phyloP scores from a whole-genome alignment of 1,140 invertebrate genomes.

The Akabosia matsudoensis region DNA sequence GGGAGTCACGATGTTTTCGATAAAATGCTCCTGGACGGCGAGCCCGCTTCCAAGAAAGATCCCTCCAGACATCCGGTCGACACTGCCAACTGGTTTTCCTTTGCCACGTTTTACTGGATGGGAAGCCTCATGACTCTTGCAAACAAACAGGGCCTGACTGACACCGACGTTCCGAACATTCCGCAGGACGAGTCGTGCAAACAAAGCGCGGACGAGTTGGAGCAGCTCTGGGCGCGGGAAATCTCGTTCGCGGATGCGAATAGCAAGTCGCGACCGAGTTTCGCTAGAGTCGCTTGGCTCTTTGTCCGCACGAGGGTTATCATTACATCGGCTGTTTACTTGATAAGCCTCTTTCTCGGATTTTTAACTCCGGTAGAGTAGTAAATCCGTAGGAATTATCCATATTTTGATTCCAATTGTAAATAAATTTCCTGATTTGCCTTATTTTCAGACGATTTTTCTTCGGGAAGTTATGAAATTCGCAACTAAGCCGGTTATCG shows the following conservation, averaged over 20 bases:
- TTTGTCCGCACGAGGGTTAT: conserved; percentile 60
- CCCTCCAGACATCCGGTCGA: conserved; percentile 52
- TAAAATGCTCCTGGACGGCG: not conserved
- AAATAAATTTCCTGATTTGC: not conserved
- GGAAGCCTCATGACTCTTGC: conserved; percentile 58
- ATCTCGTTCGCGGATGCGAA: not conserved
- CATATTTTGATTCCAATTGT: not conserved
- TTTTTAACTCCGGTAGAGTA: conserved; percentile 63
- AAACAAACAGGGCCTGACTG: conserved; percentile 54
- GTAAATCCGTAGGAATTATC: not conserved
- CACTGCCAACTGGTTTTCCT: conserved; percentile 57
- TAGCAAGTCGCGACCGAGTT: conserved; percentile 23
- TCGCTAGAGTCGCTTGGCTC: conserved; percentile 54
- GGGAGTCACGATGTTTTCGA: not conserved
- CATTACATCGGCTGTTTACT: conserved; percentile 56
- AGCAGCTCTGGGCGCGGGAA: conserved; percentile 48
- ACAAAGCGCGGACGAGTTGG: conserved; percentile 51
- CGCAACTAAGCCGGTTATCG: conserved; percentile 52
- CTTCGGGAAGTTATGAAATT: conserved; percentile 58
- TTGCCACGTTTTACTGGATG: conserved; percentile 61
- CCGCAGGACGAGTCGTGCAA: conserved; percentile 57
- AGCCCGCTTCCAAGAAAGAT: not conserved
- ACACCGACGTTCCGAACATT: conserved; percentile 55
- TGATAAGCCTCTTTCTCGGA: conserved; percentile 57
- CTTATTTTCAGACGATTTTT: conserved; percentile 57